Conservation (phyloP, 2,888 invertebrate genomes). For the Diaperis boleti region DNA sequence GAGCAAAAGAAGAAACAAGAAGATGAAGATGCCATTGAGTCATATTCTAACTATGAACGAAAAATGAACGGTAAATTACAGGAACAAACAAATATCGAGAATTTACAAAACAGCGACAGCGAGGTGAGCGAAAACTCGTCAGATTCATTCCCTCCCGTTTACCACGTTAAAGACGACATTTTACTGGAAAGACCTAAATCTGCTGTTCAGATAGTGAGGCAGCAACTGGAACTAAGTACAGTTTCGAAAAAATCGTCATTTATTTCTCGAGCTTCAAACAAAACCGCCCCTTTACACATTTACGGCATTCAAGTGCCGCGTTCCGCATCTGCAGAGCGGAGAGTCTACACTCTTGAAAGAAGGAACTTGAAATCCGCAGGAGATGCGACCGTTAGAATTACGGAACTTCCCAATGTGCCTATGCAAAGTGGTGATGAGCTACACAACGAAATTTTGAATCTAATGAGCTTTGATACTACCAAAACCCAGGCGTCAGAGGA, state of each 20-base stretch:
- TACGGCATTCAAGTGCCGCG: slow-evolving; percentile 49
- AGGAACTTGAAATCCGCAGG: slow-evolving; percentile 60
- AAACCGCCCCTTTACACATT: slow-evolving; percentile 60
- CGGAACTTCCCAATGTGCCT: slow-evolving; percentile 47
- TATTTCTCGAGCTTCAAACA: slow-evolving; percentile 53
- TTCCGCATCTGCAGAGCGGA: slow-evolving; percentile 35
- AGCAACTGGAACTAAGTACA: slow-evolving; percentile 58
- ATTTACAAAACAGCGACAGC: slow-evolving; percentile 15
- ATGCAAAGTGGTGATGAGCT: slow-evolving; percentile 51
- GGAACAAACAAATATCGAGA: slow-evolving; percentile 1
- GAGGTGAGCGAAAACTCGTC: slow-evolving; percentile 44
- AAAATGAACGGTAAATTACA: slow-evolving; percentile 55
- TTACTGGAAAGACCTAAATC: slow-evolving; percentile 60
- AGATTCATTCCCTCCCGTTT: slow-evolving; percentile 57
- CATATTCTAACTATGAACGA: slow-evolving; percentile 60
- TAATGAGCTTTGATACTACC: slow-evolving; percentile 24
- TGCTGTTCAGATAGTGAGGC: slow-evolving; percentile 61
- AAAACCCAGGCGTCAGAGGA: neutral
- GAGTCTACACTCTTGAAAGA: slow-evolving; percentile 39
- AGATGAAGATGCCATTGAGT: slow-evolving; percentile 60
- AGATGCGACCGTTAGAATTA: slow-evolving; percentile 53
- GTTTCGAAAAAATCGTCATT: slow-evolving; percentile 49
- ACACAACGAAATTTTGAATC: slow-evolving; percentile 47
- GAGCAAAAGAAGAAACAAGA: slow-evolving; percentile 46
- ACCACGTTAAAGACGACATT: slow-evolving; percentile 47